Conservation (phyloP, 2,113 vertebrate genomes). For the Charina bottae region DNA sequence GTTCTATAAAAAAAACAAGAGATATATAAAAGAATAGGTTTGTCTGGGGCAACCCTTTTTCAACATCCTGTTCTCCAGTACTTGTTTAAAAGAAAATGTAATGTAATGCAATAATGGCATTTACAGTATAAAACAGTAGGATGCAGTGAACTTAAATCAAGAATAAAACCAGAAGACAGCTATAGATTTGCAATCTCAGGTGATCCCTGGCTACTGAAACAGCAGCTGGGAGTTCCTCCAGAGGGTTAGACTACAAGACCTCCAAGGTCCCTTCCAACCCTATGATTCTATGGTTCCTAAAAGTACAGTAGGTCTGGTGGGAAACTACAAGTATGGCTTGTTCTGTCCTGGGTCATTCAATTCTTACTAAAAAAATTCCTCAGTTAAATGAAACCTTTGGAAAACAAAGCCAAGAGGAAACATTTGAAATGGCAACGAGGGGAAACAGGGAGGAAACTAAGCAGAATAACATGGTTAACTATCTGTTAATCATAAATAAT, state of each 20-base stretch:
- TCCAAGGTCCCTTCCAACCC: too few species aligned
- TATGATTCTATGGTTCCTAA: too few species aligned
- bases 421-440: not conserved
- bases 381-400: not conserved
- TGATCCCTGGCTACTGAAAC: not conserved
- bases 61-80: not conserved
- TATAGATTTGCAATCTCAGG: not conserved
- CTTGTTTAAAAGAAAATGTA: not conserved
- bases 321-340: not conserved
- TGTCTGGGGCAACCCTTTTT: too few species aligned
- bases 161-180: not conserved
- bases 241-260: too few species aligned
- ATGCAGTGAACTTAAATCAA: not conserved
- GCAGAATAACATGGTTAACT: not conserved
- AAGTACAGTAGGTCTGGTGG: not conserved
- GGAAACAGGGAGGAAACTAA: not conserved
- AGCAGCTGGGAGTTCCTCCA: not conserved
- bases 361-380: not conserved
- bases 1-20: not conserved
- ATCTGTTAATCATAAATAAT: not conserved
- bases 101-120: not conserved
- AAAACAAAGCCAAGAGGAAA: not conserved
- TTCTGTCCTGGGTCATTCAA: not conserved
- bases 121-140: not conserved
- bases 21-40: not conserved